Base-by-base conservation (phyloP, 2,888 invertebrate species). In the Pediacus dermestoides region DNA sequence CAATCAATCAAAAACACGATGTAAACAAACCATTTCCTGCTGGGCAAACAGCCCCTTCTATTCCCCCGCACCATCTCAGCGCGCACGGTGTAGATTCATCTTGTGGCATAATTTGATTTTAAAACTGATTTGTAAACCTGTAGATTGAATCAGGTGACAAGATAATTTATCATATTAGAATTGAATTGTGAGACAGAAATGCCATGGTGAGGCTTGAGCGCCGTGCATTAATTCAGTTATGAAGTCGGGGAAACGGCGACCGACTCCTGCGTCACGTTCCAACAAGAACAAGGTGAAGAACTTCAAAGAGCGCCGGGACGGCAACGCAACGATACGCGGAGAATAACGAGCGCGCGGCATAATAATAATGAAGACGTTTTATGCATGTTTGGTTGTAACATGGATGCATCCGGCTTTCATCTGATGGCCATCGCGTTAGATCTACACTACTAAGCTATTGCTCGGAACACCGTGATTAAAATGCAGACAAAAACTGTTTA, bases 331-430 rank as follows among this genome's bases (percentile, higher is more conserved):
- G 44, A 52, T 51, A 46, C 47, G 48, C 38, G 44, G 44, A 26
- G 52, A 54, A 56, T 57, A 58, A 59, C 54, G 56, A 58, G 51
- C 51, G n/a, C n/a, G n/a, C n/a, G n/a, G n/a, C n/a, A n/a, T 18
- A 39, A 41, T 39, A 51, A 55, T 59, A 59, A 58, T 56, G 57
- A 59, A 57, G 55, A 55, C 48, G 49, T 55, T 60, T 57, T 57
- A 56, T 58, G 59, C 55, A 58, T 55, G 54, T 56, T 57, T 51
- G 47, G 43, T 44, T 48, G 35, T 41, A 34, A 46, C 37, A 42
- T 37, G 45, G 37, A 34, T 33, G 8, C 35, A 18, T 18, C 28
- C 34, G 31, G 27, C 32, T 28, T 21, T 37, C 34, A n/a, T n/a
- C n/a, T n/a, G n/a, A n/a, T n/a, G n/a, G n/a, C n/a, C n/a, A n/a